Base-by-base conservation (phyloP, 2,797 vertebrate genomes). In the Myotis myotis region DNA sequence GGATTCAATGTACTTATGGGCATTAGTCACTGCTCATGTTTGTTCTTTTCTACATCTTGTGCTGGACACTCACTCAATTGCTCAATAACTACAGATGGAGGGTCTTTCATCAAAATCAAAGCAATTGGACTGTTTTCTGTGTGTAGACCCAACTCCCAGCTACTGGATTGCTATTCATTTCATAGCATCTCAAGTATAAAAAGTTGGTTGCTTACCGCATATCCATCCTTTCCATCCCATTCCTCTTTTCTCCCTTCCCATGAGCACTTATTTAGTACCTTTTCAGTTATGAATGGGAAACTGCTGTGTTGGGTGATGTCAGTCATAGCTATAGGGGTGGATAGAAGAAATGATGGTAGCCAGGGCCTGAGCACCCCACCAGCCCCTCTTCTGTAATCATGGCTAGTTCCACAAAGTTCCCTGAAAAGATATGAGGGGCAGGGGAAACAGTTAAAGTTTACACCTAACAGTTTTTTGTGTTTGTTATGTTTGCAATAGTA, bases 41-140 rank as follows among this genome's bases (percentile, higher is more conserved):
- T 82, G 51, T 75, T 83, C 87, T 60, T 78, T 62, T 19, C 41
- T 66, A n/a, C 6, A 57, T 49, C 41, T 84, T 79, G 4, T 78
- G 68, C 72, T 85, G 25, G 66, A 38, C n/a, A 57, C 20, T 76
- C 41, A 51, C 23, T 76, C 91, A 86, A 44, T 88, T 68, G 60
- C 16, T 72, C 33, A 70, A 1, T 81, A 75, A 87, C n/a, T 74
- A 22, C 13, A 85, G 19, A 71, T 57, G 57, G 60, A 74, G 64
- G 33, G 19, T 87, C 20, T 90, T 79, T 84, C 17, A 41, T 87
- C 28, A 88, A 78, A 68, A 68, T 84, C 71, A 92, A 62, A 93
- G 55, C 66, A 51, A 49, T 87, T 33, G 57, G 75, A 60, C 38
- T 89, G 15, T 80, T 80, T 93, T 87, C 47, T 84, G 2, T 83